Evolutionary conservation across 2,113 vertebrate genomes (phyloP).

Genomic region (Lynx canadensis): DNA sequence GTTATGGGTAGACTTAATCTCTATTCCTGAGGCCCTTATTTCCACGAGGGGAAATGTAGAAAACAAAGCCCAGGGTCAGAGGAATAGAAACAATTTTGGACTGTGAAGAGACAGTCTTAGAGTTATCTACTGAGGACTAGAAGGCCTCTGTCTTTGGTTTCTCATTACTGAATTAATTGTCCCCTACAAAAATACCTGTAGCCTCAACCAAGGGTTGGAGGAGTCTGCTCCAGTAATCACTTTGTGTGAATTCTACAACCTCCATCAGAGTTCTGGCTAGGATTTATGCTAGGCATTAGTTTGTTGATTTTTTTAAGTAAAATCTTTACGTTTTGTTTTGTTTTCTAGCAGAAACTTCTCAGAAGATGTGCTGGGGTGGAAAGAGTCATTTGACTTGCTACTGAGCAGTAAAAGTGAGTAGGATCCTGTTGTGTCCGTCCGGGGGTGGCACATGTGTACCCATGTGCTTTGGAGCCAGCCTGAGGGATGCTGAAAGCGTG

Average conservation of each 20-base stretch:
- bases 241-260: not conserved
- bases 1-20: not conserved
- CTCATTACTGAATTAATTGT: not conserved
- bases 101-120: constrained; percentile 61
- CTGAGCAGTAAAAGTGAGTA: constrained; percentile 96
- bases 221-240: not conserved
- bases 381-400: constrained; percentile 93
- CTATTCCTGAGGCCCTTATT: not conserved
- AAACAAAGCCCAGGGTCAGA: not conserved
- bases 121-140: not conserved
- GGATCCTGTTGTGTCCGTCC: constrained; percentile 36
- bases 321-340: not conserved
- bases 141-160: not conserved
- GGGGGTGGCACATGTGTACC: not conserved
- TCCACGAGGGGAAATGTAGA: not conserved
- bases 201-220: not conserved
- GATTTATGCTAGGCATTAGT: not conserved
- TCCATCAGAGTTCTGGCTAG: not conserved
- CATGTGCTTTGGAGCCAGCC: not conserved
- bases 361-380: constrained; percentile 92
- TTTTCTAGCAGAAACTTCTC: constrained; percentile 87
- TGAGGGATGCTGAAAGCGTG: not conserved
- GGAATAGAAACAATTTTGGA: constrained; percentile 52
- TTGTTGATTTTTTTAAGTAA: not conserved
- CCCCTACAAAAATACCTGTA: not conserved